Evolutionary conservation across 2,888 invertebrate species (phyloP).

Genomic region (Nemotelus pantherinus): DNA sequence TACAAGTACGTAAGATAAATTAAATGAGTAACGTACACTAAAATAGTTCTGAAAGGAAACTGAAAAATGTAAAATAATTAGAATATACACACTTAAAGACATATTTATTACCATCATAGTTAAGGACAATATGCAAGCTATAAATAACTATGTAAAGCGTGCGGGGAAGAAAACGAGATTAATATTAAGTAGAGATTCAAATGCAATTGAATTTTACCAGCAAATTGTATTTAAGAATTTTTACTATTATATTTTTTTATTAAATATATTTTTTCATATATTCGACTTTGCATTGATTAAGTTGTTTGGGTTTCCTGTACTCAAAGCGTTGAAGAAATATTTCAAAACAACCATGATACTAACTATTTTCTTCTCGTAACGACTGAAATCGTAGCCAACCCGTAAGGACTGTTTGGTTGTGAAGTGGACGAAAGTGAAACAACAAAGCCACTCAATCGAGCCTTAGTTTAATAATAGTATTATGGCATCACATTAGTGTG

Average conservation of each 20-base stretch:
- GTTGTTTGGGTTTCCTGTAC: not conserved
- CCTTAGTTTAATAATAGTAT: too few relatives aligned
- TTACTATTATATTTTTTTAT: slow-evolving; percentile 36
- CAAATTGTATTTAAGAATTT: slow-evolving; percentile 42
- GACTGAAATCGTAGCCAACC: too few relatives aligned
- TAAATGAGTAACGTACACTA: too few relatives aligned
- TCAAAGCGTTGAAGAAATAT: too few relatives aligned
- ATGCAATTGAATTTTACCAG: slow-evolving; percentile 41
- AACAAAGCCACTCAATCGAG: too few relatives aligned
- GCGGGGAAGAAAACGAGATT: slow-evolving; percentile 8
- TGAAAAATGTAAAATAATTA: not conserved
- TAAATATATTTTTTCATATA: slow-evolving; percentile 39
- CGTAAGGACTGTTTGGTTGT: too few relatives aligned
- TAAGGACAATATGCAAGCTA: slow-evolving; percentile 30
- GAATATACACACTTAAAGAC: slow-evolving; percentile 38
- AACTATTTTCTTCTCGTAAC: too few relatives aligned
- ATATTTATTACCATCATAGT: slow-evolving; percentile 47
- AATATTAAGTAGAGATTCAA: slow-evolving; percentile 39
- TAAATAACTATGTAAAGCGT: slow-evolving; percentile 1
- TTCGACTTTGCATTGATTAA: not conserved
- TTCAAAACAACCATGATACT: too few relatives aligned
- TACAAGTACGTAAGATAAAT: too few relatives aligned
- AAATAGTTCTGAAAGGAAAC: not conserved
- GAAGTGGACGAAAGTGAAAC: too few relatives aligned
- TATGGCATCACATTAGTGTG: too few relatives aligned